Evolutionary conservation across 2,797 vertebrate species (phyloP).

Genomic region (Falco concolor): DNA sequence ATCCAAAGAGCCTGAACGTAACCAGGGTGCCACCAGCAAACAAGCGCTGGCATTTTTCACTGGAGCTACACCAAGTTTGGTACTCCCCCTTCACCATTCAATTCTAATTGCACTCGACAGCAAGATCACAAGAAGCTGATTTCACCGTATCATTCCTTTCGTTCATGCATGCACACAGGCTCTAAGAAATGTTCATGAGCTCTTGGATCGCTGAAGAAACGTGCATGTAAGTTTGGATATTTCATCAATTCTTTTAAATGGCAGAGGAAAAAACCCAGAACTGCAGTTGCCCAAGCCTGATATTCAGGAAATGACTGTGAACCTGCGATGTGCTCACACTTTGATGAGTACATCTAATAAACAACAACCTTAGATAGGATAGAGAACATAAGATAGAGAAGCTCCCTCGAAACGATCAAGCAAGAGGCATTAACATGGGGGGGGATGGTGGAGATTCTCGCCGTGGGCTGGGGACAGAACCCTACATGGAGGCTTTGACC

Average conservation of each 20-base stretch:
- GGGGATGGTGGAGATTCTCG: not conserved
- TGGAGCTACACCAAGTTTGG: not conserved
- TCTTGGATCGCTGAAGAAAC: not conserved
- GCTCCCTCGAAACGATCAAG: not conserved
- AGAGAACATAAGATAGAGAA: not conserved
- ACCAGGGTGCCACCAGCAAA: not conserved
- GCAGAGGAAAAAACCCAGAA: not conserved
- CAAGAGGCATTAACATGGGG: not conserved
- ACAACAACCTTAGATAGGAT: not conserved
- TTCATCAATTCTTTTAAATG: not conserved
- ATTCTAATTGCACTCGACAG: not conserved
- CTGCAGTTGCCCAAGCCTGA: not conserved
- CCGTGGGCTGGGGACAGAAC: rapidly evolving
- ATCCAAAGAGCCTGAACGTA: not conserved
- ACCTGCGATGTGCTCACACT: not conserved
- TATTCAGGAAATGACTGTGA: not conserved
- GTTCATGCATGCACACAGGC: rapidly evolving
- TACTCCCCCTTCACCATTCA: not conserved
- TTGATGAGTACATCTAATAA: not conserved
- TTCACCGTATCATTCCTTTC: not conserved
- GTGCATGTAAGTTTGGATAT: not conserved
- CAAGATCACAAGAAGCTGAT: not conserved
- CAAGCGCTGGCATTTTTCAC: not conserved
- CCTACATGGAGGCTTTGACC: not conserved
- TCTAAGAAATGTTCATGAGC: not conserved